Conservation (phyloP, 2,888 invertebrate genomes). For the Drosophila neonasuta region DNA sequence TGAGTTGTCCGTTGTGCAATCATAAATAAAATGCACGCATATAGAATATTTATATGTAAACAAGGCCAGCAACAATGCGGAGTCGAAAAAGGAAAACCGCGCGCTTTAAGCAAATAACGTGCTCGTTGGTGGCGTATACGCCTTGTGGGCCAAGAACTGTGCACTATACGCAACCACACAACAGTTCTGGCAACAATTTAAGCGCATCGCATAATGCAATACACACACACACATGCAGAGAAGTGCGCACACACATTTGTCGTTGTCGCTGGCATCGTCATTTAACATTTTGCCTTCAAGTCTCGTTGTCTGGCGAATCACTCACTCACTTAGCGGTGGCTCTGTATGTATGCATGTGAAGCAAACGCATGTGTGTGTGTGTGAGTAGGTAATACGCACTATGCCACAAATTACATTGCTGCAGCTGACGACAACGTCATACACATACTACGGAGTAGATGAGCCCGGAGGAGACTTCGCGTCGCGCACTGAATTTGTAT, state of each 20-base stretch:
- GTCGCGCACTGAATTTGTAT: constrained; percentile 62
- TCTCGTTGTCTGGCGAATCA: constrained; percentile 74
- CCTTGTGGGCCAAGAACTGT: constrained; percentile 36
- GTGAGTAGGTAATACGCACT: constrained; percentile 46
- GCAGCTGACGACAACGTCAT: constrained; percentile 61
- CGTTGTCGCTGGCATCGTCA: constrained; percentile 66
- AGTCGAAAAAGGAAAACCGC: constrained; percentile 25
- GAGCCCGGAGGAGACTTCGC: constrained; percentile 44
- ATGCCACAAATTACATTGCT: constrained; percentile 69
- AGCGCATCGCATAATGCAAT: constrained; percentile 46
- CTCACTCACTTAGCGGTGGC: constrained; percentile 70
- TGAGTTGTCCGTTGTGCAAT: constrained; percentile 64
- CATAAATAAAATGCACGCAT: constrained; percentile 77
- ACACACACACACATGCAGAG: constrained; percentile 6
- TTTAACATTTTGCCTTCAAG: constrained; percentile 77
- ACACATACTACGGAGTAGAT: constrained; percentile 29
- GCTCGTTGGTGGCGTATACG: not conserved
- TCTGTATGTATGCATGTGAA: constrained; percentile 18
- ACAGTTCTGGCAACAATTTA: constrained; percentile 44
- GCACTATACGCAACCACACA: constrained; percentile 11
- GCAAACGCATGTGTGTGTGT: constrained; percentile 6
- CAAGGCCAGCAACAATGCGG: constrained; percentile 33
- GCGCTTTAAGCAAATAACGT: constrained; percentile 51
- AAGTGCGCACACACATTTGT: constrained; percentile 7
- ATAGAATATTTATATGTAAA: constrained; percentile 64